Percentiles rank a stretch among this genome's conserved stretches.
Evolutionary conservation across 2,797 vertebrate genomes (phyloP).

Genomic region (Leucoraja ocellata): DNA sequence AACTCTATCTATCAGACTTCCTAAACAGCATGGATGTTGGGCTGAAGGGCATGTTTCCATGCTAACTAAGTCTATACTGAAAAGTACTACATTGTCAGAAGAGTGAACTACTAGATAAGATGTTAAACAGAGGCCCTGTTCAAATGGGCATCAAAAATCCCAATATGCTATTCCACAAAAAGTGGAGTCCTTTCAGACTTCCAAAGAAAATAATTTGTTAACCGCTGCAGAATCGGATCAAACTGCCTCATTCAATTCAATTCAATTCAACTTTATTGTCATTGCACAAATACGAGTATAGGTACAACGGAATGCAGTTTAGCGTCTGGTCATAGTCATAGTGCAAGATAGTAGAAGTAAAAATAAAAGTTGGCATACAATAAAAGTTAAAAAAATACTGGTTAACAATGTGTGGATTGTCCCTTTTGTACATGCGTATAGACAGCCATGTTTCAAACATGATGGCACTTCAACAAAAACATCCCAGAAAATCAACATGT

Average conservation of each 20-base stretch:
- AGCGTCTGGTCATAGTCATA: too few relatives aligned
- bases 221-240: neutral
- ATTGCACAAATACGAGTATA: too few relatives aligned
- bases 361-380: too few relatives aligned
- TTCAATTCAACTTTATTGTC: too few relatives aligned
- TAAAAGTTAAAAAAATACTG: too few relatives aligned
- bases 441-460: neutral
- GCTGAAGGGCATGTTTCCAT: too few relatives aligned
- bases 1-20: too few relatives aligned
- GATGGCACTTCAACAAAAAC: neutral
- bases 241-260: neutral
- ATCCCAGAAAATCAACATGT: neutral
- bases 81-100: neutral
- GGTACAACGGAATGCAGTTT: too few relatives aligned
- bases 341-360: too few relatives aligned
- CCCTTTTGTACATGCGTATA: too few relatives aligned
- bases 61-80: neutral
- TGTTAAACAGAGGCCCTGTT: neutral
- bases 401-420: too few relatives aligned
- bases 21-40: too few relatives aligned
- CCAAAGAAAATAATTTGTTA: neutral
- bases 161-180: neutral
- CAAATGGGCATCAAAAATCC: neutral
- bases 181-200: neutral
- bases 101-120: neutral